These are phyloP conservation scores for Brachionus rubens DNA, from an alignment of 1,140 invertebrate genomes.

Conservation along the genomic window DNA sequence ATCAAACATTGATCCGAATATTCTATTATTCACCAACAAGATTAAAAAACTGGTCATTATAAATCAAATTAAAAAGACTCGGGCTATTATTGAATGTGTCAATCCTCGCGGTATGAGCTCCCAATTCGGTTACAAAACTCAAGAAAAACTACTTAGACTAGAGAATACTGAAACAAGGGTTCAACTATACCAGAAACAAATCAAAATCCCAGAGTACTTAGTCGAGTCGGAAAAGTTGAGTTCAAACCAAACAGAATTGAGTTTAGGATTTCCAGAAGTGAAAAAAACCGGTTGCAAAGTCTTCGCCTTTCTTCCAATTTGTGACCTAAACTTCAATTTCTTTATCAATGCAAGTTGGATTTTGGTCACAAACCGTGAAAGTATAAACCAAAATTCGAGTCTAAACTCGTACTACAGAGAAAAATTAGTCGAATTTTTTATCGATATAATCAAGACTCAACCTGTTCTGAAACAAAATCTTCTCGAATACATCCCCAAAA, in stretches of 20 bases:
- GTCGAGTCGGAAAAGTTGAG: neutral
- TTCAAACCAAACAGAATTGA: neutral
- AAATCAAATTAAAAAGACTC: neutral
- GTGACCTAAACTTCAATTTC: constrained; percentile 36
- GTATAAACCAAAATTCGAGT: neutral
- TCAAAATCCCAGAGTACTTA: neutral
- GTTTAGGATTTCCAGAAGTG: neutral
- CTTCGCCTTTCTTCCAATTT: constrained; percentile 21
- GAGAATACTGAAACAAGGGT: neutral
- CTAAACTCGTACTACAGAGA: constrained; percentile 9
- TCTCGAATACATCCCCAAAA: neutral
- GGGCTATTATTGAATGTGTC: neutral
- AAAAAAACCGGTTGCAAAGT: neutral
- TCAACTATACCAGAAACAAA: constrained; percentile 19
- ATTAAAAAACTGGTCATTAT: constrained; percentile 1
- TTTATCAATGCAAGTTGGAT: constrained; percentile 8
- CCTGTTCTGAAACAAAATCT: neutral
- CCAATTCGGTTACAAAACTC: neutral
- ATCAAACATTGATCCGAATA: constrained; percentile 6
- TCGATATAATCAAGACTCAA: neutral
- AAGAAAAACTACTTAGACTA: neutral
- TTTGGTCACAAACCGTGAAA: constrained; percentile 20
- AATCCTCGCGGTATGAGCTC: neutral
- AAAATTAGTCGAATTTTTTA: constrained; percentile 17
- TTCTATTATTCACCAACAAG: constrained; percentile 32